Percentiles rank a stretch among this genome's conserved stretches.
These are phyloP conservation scores for Lepidocyrtinus sp. DNA, from an alignment of 2,888 invertebrate genomes.

Conservation along the genomic window DNA sequence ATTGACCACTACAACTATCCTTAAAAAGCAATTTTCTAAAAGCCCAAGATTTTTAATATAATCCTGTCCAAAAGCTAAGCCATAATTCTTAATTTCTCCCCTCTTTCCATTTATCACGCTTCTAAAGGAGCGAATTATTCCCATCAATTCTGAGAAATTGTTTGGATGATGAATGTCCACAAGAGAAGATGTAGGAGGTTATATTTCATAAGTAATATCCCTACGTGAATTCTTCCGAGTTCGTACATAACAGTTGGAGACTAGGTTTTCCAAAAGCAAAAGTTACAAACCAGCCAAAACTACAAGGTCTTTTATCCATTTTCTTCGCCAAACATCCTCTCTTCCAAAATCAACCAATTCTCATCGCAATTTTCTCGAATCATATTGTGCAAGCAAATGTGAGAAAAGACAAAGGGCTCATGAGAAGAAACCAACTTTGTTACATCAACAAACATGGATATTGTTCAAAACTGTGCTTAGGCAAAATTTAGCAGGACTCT, in stretches of 20 bases:
- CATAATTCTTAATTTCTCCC: constrained; percentile 43
- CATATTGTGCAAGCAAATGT: not conserved
- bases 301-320: not conserved
- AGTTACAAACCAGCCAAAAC: not conserved
- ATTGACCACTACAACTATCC: no score
- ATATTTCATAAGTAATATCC: not conserved
- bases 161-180: constrained; percentile 43
- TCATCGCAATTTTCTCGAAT: not conserved
- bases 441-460: no score
- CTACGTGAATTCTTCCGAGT: not conserved
- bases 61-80: not conserved
- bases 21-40: no score
- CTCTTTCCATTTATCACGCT: constrained; percentile 35
- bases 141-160: constrained; percentile 44
- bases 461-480: not conserved
- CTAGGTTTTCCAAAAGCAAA: no score
- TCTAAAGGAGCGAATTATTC: constrained; percentile 20
- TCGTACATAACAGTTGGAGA: not conserved
- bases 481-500: not conserved
- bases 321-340: not conserved
- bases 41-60: no score
- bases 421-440: no score
- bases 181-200: not conserved
- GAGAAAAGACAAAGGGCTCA: not conserved
- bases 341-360: not conserved